phyloP scores from a whole-genome alignment of 1,140 invertebrate species.

The Drosophila trapezifrons region DNA sequence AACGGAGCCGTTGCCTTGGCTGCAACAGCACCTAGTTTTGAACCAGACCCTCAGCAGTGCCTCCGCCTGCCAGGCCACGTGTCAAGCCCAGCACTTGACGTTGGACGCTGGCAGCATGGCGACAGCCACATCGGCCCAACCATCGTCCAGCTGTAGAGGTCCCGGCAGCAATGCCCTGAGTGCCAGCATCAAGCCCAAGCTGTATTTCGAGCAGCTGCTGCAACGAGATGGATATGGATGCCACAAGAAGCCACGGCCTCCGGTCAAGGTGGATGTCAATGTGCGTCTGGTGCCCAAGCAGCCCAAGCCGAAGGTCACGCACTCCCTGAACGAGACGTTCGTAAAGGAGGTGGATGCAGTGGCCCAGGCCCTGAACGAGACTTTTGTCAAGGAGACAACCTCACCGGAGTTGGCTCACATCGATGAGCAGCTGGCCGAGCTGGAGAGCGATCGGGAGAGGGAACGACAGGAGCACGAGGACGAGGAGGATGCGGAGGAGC shows the following conservation, averaged over 20 bases:
- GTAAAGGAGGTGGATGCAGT: conserved; percentile 65
- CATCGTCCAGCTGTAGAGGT: conserved; percentile 46
- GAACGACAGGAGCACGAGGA: conserved; percentile 38
- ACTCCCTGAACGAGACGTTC: conserved; percentile 58
- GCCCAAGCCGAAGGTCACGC: conserved; percentile 63
- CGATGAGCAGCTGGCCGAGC: conserved; percentile 55
- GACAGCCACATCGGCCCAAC: conserved; percentile 14
- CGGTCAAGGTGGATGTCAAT: conserved; percentile 91
- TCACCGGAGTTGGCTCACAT: conserved; percentile 59
- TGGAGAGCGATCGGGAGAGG: conserved; percentile 42
- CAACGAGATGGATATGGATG: conserved; percentile 67
- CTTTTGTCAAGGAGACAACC: conserved; percentile 59
- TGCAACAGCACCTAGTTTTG: conserved; percentile 83
- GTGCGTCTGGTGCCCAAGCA: conserved; percentile 89
- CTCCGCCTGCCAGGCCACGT: conserved; percentile 60
- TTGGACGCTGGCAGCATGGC: conserved; percentile 68
- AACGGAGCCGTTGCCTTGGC: conserved; percentile 82
- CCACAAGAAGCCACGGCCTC: conserved; percentile 64
- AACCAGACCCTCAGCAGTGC: conserved; percentile 74
- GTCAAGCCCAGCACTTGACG: conserved; percentile 76
- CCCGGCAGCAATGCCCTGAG: conserved; percentile 62
- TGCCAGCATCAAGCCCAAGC: conserved; percentile 67
- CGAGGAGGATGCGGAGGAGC: conserved; percentile 43
- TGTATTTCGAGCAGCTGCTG: conserved; percentile 68
- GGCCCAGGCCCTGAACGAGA: conserved; percentile 64